These are phyloP conservation scores for Drosophila persimilis DNA, from an alignment of 1,140 invertebrate genomes.

Conservation along the genomic window DNA sequence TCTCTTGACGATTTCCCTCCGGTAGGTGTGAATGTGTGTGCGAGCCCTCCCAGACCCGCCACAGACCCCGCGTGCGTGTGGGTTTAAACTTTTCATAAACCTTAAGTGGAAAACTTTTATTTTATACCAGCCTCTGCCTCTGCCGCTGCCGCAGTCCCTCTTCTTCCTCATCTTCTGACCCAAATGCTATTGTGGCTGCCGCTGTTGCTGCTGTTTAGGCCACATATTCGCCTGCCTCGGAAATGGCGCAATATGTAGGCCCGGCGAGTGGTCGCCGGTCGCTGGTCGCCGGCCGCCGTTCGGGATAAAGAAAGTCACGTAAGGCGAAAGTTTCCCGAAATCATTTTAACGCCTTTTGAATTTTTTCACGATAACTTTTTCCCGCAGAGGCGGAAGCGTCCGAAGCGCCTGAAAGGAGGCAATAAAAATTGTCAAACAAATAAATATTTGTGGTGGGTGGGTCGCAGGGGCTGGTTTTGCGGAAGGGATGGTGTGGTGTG, in stretches of 20 bases:
- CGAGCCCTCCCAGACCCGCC: background rate
- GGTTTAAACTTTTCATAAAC: conserved; percentile 78
- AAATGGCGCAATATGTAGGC: conserved; percentile 70
- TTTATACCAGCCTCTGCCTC: conserved; percentile 57
- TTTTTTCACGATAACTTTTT: conserved; percentile 64
- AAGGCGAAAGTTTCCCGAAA: conserved; percentile 73
- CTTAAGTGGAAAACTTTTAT: conserved; percentile 81
- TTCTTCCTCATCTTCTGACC: conserved; percentile 2
- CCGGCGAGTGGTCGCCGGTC: conserved; percentile 21
- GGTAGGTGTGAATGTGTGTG: conserved; percentile 60
- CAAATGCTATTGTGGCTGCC: conserved; percentile 22
- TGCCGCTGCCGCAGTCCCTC: background rate
- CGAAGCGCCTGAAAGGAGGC: conserved; percentile 63
- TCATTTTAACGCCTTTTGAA: conserved; percentile 79
- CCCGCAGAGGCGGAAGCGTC: conserved; percentile 7
- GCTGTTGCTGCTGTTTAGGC: conserved; percentile 62
- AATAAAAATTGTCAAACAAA: conserved; percentile 79
- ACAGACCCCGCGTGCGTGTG: conserved; percentile 8
- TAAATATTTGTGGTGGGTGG: conserved; percentile 69
- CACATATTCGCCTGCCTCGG: conserved; percentile 53
- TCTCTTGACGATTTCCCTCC: conserved; percentile 6
- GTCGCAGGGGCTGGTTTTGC: conserved; percentile 5
- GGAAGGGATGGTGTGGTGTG: conserved; percentile 2
- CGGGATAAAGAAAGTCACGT: conserved; percentile 67
- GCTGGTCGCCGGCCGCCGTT: conserved; percentile 1